Conservation (phyloP, 92 coral and sea anemone species). For the Parazoanthus darwini region DNA sequence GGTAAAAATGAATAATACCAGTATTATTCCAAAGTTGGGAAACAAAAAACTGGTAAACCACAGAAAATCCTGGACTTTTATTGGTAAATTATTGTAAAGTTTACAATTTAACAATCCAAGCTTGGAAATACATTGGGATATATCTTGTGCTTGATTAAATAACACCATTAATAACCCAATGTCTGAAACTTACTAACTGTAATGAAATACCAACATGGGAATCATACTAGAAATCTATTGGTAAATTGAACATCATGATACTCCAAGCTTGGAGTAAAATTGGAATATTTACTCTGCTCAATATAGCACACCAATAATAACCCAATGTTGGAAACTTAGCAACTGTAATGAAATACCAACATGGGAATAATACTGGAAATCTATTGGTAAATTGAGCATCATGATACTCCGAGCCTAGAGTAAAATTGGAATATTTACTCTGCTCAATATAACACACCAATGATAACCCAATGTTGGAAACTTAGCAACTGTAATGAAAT, state of each 20-base stretch:
- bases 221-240: neutral
- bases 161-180: neutral
- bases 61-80: neutral
- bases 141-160: neutral
- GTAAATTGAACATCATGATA: neutral
- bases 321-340: neutral
- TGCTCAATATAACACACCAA: neutral
- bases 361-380: neutral
- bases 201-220: neutral
- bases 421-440: neutral
- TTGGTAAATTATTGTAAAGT: neutral
- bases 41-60: neutral
- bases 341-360: neutral
- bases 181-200: neutral
- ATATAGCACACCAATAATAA: neutral
- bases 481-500: neutral
- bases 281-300: conserved; percentile 3
- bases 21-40: conserved; percentile 43
- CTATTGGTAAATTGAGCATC: neutral
- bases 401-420: neutral
- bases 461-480: conserved; percentile 13
- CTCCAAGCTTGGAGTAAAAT: neutral
- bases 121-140: neutral
- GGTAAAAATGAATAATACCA: conserved; percentile 29
- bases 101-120: neutral